Evolutionary conservation across 1,140 invertebrate genomes (phyloP).

Genomic region (Drosophila miranda): DNA sequence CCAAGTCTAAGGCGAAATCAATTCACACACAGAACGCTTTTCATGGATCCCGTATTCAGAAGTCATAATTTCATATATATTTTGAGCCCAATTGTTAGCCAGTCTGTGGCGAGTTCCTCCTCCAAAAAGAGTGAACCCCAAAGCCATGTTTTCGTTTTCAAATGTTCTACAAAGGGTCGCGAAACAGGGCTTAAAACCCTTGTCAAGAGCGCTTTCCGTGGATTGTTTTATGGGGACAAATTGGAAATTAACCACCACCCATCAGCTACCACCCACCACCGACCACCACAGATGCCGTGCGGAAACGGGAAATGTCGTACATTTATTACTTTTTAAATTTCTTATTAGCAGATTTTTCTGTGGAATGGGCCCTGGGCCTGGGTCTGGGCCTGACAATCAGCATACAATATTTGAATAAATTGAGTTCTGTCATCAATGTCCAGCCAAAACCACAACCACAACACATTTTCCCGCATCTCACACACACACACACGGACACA

Average conservation of each 20-base stretch:
- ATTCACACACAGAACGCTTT: no score
- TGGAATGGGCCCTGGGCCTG: no score
- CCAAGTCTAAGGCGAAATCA: no score
- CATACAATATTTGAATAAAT: no score
- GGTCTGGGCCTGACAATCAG: no score
- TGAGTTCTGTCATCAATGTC: neutral
- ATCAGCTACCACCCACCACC: neutral
- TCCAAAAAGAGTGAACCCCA: no score
- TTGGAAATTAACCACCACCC: constrained; percentile 1
- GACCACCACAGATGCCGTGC: neutral
- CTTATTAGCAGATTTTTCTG: neutral
- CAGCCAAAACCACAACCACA: constrained; percentile 6
- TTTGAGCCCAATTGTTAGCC: no score
- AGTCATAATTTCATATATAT: no score
- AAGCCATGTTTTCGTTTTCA: no score
- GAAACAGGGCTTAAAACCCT: constrained; percentile 7
- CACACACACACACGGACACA: neutral
- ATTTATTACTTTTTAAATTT: no score
- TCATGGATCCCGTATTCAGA: no score
- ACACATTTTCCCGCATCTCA: neutral
- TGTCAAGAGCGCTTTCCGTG: constrained; percentile 11
- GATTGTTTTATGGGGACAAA: neutral
- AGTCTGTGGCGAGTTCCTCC: no score
- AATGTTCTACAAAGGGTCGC: neutral
- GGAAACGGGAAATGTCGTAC: neutral